Evolutionary conservation across 37 sponge, comb jelly and placozoan species (phyloP), one percentile per base, ranked within the genome.

Genomic region (Bolinopsis microptera): DNA sequence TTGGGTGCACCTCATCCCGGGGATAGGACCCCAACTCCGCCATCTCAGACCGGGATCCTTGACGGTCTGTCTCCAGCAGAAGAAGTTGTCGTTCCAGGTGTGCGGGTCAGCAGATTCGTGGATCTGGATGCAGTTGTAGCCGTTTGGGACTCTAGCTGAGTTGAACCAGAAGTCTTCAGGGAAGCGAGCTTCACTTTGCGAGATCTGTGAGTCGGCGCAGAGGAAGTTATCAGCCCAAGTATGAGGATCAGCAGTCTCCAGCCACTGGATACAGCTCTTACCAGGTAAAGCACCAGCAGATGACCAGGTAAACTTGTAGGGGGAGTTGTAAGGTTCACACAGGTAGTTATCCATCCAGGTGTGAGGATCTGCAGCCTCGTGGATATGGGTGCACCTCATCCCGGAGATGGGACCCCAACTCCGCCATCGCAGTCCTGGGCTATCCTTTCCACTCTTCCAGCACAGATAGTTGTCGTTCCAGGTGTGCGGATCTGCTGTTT

Each of bases 261-360:
- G 3, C 74, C 74, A 72, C 74, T 72, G 26, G 22, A 72, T 8
- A 28, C 74, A 72, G 31, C 74, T 72, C 26, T 72, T 72, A 21
- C 74, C 74, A 9, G 26, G 30, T 72, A 24, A 23, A 9, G 26
- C 22, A 3, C 74, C 74, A 23, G 26, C 31, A 8, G 26, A 72
- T 72, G 74, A 72, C 74, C 74, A 72, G 26, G 31, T n/a, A n/a
- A 72, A 72, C 30, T 72, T 72, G 74, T 72, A 72, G 74, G 74
- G 74, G 26, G 74, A 72, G 26, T 72, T n/a, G 74, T 72, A 5
- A 3, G 74, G 74, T n/a, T 30, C 30, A 72, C 74, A 72, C 5
- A 72, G 74, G 18, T 72, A 72, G 74, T 72, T 72, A 28, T 72
- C 74, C 5, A 23, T 8, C 74, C 74, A 72, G 5, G 74, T 72